Percentiles rank a stretch among this genome's conserved stretches.
Evolutionary conservation across 2,797 vertebrate species (phyloP).

Genomic region (Adelosebastes latens): DNA sequence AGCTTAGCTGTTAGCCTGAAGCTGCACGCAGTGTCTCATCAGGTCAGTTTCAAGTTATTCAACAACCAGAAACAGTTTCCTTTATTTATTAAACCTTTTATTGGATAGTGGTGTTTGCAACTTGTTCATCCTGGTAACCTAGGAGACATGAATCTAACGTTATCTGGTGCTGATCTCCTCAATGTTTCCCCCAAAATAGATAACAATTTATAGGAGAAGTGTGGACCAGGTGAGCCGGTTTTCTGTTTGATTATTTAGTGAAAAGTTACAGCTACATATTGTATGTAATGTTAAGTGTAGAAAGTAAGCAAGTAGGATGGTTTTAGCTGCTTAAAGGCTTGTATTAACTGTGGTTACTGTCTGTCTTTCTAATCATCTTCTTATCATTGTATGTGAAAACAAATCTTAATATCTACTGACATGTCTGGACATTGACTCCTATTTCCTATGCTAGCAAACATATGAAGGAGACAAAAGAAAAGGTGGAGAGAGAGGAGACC

Average conservation of each 20-base stretch:
- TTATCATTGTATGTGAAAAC: not conserved
- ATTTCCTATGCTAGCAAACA: accelerated
- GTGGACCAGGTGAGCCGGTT: not conserved
- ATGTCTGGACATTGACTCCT: too few species aligned
- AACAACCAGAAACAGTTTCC: accelerated
- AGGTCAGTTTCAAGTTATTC: not conserved
- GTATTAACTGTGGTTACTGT: not conserved
- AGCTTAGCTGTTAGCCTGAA: conserved; percentile 29
- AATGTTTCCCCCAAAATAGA: conserved; percentile 9
- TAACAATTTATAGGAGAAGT: conserved; percentile 50
- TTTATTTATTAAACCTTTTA: not conserved
- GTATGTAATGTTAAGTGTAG: not conserved
- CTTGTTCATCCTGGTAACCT: not conserved
- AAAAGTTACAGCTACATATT: not conserved
- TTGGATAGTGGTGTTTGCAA: accelerated
- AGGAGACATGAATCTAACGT: not conserved
- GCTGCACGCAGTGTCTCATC: not conserved
- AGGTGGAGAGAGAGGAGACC: too few species aligned
- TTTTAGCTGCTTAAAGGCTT: not conserved
- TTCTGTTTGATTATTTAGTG: not conserved
- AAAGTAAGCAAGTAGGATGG: not conserved
- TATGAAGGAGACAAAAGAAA: too few species aligned
- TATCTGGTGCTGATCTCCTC: conserved; percentile 7
- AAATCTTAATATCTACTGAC: not conserved
- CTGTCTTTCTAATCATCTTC: too few species aligned